phyloP scores from a whole-genome alignment of 1,140 invertebrate species.

The Drosophila teissieri region DNA sequence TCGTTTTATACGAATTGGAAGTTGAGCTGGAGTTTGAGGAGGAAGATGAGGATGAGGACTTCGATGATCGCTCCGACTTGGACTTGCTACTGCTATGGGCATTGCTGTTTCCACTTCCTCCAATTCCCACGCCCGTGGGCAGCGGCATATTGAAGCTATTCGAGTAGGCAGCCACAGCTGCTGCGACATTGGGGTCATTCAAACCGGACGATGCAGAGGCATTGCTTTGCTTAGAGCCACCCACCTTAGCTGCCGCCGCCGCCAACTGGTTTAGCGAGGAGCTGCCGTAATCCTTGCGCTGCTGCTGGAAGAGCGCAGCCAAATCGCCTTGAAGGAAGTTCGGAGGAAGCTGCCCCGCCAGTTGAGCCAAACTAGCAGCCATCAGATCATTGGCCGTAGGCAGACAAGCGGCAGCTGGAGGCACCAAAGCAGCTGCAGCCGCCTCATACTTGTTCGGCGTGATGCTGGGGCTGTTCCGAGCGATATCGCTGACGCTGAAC shows the following conservation, averaged over 20 bases:
- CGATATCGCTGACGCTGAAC: constrained; percentile 79
- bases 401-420: constrained; percentile 58
- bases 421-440: constrained; percentile 39
- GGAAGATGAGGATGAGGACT: constrained; percentile 74
- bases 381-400: constrained; percentile 80
- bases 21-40: constrained; percentile 71
- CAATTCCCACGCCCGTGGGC: constrained; percentile 25
- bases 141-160: constrained; percentile 79
- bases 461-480: constrained; percentile 80
- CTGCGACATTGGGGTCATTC: constrained; percentile 77
- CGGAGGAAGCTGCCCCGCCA: constrained; percentile 74
- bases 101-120: constrained; percentile 19
- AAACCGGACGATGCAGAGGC: constrained; percentile 30
- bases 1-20: constrained; percentile 82
- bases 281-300: constrained; percentile 78
- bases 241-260: constrained; percentile 78
- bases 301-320: constrained; percentile 71
- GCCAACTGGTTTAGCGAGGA: constrained; percentile 79
- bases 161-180: constrained; percentile 75
- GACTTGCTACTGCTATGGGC: constrained; percentile 57
- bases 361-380: constrained; percentile 78
- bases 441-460: constrained; percentile 77
- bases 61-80: constrained; percentile 67
- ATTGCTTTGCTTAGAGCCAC: constrained; percentile 61
- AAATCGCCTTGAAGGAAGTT: constrained; percentile 78